Conservation (phyloP, 2,888 invertebrate species). For the Trichogramma dendrolimi region DNA sequence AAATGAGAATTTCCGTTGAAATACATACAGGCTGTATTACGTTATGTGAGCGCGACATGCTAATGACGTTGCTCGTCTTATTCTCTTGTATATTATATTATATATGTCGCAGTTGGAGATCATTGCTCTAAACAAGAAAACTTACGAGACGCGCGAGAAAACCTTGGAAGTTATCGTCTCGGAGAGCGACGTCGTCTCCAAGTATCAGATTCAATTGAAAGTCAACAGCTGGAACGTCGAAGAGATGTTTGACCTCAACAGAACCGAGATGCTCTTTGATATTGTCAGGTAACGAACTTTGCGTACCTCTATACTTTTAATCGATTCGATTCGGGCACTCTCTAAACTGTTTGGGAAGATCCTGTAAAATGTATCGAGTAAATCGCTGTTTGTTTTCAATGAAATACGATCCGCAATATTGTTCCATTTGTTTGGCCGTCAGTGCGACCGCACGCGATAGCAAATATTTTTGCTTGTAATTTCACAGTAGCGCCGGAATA, state of each 20-base stretch:
- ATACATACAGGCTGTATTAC: no score
- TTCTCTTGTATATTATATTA: background rate
- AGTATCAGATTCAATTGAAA: constrained; percentile 78
- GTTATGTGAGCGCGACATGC: no score
- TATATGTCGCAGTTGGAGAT: constrained; percentile 60
- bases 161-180: constrained; percentile 63
- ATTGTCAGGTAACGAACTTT: constrained; percentile 58
- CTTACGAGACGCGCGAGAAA: constrained; percentile 69
- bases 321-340: no score
- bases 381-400: background rate
- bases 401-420: no score
- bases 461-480: no score
- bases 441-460: no score
- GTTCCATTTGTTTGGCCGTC: no score
- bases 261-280: constrained; percentile 71
- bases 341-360: no score
- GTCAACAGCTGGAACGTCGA: constrained; percentile 87
- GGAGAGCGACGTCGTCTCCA: constrained; percentile 65
- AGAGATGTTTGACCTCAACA: constrained; percentile 72
- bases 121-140: constrained; percentile 71
- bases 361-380: no score
- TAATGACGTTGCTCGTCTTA: background rate
- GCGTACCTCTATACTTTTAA: no score
- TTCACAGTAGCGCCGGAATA: no score
- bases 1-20: no score